Base-by-base conservation (phyloP, 2,888 invertebrate genomes). In the Agapostemon virescens region DNA sequence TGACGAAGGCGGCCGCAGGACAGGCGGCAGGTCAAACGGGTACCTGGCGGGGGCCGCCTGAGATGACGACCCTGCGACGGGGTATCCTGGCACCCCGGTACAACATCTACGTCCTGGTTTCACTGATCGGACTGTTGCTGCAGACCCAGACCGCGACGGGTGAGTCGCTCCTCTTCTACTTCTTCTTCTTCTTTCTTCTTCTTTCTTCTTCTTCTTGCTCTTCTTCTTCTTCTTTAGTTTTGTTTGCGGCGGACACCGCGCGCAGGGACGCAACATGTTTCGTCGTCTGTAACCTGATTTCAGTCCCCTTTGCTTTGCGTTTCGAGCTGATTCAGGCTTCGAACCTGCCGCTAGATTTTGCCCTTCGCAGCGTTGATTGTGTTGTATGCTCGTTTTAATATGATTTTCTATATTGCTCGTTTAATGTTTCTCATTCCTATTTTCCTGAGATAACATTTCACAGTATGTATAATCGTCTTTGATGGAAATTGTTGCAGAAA, bases 61-160 rank as follows among this genome's bases (percentile, higher is more conserved):
- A 90, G 86, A 92, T 92, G 92, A 91, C 91, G 91, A 89, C 87
- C 89, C 89, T 88, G 89, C 90, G 90, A 90, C 90, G 90, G 89
- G 89, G 89, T 88, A 89, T 89, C 87, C 87, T 86, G 84, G 87
- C 89, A 89, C 90, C 89, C 88, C 90, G 89, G 73, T 90, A 85
- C 86, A 86, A 83, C 76, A 88, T 87, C 82, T 87, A 91, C 80
- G 85, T 90, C 79, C 85, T 91, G 83, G 82, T 90, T 75, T 88
- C 89, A 70, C 81, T 91, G 81, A 84, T 92, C 74, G 88, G 88
- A 74, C 86, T 89, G 30, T 82, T 90, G 79, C 85, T 90, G 17
- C 91, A 91, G 81, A 88, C 88, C 26, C 88, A 89, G 71, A 83
- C 87, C 67, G 89, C 90, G 73, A 88, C 89, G 74, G 92, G 92